Percentiles rank a stretch among this genome's conserved stretches.
phyloP scores from a whole-genome alignment of 2,113 vertebrate species.

The Pampusana beccarii region DNA sequence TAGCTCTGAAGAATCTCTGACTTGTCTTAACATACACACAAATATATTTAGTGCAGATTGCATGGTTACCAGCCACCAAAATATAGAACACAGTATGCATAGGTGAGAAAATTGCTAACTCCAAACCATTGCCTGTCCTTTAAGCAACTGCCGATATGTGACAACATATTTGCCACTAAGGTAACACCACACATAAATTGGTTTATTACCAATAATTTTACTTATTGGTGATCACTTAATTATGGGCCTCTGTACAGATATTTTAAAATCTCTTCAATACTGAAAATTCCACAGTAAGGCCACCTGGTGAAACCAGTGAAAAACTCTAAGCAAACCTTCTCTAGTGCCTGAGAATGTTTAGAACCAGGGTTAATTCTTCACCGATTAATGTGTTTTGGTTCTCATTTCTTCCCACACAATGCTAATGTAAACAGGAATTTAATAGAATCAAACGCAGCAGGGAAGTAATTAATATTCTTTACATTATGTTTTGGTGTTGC shows the following conservation, averaged over 20 bases:
- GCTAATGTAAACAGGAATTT: not conserved
- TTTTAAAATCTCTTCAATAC: not conserved
- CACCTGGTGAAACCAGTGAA: not conserved
- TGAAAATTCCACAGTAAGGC: not conserved
- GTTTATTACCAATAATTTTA: not conserved
- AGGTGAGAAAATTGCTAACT: not conserved
- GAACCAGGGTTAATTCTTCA: not conserved
- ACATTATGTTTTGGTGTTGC: not conserved
- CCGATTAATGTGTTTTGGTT: not conserved
- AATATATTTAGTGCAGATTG: not conserved
- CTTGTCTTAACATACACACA: not conserved
- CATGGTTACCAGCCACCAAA: not conserved
- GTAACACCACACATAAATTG: too few relatives aligned
- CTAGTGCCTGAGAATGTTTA: not conserved
- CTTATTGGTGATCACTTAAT: not conserved
- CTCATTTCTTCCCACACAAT: not conserved
- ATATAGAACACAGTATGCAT: not conserved
- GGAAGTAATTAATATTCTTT: not conserved
- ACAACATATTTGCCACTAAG: not conserved
- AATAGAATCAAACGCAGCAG: not conserved
- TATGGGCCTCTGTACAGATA: accelerated
- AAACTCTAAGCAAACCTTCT: not conserved
- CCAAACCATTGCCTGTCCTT: not conserved
- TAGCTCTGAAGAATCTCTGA: not conserved
- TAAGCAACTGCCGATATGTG: not conserved